Conservation (phyloP, 2,113 vertebrate genomes). For the Phyllostomus hastatus region DNA sequence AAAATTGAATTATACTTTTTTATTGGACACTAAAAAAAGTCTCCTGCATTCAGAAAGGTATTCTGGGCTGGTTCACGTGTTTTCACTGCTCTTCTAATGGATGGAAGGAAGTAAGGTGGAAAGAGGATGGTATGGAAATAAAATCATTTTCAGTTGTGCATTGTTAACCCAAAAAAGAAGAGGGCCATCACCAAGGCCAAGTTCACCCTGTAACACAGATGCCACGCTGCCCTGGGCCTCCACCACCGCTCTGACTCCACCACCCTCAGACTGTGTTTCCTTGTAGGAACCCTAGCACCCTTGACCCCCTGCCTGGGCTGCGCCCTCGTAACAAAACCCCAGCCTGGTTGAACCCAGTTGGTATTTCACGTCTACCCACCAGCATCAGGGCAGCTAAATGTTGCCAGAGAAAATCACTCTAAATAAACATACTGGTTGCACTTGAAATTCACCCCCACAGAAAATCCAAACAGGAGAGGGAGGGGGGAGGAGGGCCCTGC, state of each 20-base stretch:
- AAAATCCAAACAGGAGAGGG: background rate
- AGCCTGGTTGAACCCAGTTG: background rate
- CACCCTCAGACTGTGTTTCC: background rate
- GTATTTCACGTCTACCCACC: background rate
- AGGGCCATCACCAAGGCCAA: background rate
- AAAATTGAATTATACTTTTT: slow-evolving; percentile 38
- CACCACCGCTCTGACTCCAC: fast-evolving
- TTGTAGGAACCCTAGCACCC: too few species aligned
- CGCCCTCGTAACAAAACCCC: background rate
- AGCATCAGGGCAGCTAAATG: background rate
- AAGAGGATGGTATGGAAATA: background rate
- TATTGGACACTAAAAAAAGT: background rate
- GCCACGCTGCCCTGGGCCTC: too few species aligned
- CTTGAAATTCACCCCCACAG: background rate
- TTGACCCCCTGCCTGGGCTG: background rate
- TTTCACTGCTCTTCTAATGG: background rate
- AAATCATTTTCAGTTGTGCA: background rate
- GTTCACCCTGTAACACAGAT: background rate
- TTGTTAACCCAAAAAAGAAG: background rate
- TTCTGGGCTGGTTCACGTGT: background rate
- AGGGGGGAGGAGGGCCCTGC: too few species aligned
- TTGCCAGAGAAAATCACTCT: background rate
- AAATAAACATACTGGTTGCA: background rate
- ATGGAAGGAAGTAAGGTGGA: background rate
- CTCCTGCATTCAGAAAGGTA: background rate